A percentile compares a stretch with the other conserved stretches of the same genome.
phyloP scores from a whole-genome alignment of 2,797 vertebrate genomes.

The Sebastiscus tertius region DNA sequence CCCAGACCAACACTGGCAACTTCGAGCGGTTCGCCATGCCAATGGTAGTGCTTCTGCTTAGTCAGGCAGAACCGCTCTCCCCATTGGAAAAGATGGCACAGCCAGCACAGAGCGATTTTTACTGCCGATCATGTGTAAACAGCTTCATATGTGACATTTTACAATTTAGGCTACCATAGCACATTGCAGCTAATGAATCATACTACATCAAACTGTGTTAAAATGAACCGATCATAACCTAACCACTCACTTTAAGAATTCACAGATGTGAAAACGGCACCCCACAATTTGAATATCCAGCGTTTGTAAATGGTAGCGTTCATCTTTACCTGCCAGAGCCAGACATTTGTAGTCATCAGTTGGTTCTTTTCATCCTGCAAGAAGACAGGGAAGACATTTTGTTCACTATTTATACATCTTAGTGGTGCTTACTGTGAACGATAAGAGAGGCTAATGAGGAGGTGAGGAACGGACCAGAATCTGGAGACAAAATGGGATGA shows the following conservation, averaged over 20 bases:
- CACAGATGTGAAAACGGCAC: neutral
- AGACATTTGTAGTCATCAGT: constrained; percentile 88
- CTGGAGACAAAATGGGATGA: constrained; percentile 24
- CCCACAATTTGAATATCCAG: neutral
- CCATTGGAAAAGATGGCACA: too few species aligned
- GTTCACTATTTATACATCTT: constrained; percentile 30
- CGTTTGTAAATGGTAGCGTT: neutral
- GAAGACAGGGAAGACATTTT: constrained; percentile 1
- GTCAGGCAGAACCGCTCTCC: too few species aligned
- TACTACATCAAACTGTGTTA: too few species aligned
- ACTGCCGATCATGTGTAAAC: fast-evolving
- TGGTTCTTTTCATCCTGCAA: constrained; percentile 88
- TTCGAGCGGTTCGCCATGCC: too few species aligned
- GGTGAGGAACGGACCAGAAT: constrained; percentile 16
- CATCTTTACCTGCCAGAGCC: constrained; percentile 86
- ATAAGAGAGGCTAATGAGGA: constrained; percentile 47
- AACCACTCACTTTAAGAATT: neutral
- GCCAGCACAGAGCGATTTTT: too few species aligned
- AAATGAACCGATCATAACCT: too few species aligned
- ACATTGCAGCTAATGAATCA: neutral
- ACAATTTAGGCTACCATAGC: neutral
- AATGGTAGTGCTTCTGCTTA: fast-evolving
- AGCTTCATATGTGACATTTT: too few species aligned
- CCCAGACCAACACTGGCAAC: too few species aligned
- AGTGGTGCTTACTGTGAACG: constrained; percentile 7